Evolutionary conservation across 64 coral and sea anemone genomes (phyloP).

Genomic region (Trachythela sp.): DNA sequence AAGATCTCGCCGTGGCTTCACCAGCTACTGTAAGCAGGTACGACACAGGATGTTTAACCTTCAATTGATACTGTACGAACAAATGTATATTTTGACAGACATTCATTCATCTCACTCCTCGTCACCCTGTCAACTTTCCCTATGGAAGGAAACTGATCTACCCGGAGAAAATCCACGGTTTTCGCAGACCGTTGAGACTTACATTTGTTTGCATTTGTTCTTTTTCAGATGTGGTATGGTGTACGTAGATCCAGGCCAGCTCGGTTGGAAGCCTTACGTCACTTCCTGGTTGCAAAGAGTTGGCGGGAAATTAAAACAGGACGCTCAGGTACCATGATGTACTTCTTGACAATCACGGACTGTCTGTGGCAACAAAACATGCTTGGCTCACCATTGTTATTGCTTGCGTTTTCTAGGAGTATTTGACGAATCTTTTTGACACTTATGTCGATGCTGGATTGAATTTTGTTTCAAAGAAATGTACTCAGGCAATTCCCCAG

Average conservation of each 20-base stretch:
- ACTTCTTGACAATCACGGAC: background rate
- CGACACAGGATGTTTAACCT: background rate
- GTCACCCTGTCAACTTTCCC: background rate
- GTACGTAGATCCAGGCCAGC: conserved; percentile 81
- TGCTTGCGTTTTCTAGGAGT: conserved; percentile 51
- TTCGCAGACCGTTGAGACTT: background rate
- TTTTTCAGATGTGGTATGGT: conserved; percentile 86
- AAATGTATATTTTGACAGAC: no score
- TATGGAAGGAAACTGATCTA: background rate
- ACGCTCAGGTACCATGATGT: conserved; percentile 57
- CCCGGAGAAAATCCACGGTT: background rate
- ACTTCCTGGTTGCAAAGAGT: conserved; percentile 79
- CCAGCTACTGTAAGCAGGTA: conserved; percentile 94
- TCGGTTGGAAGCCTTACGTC: conserved; percentile 88
- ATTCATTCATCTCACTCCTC: background rate
- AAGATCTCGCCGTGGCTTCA: conserved; percentile 93
- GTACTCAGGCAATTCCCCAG: conserved; percentile 89
- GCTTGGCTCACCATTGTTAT: background rate
- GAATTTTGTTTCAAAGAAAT: conserved; percentile 77
- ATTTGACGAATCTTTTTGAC: conserved; percentile 83
- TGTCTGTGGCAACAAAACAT: background rate
- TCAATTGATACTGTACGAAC: no score
- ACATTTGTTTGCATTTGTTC: background rate
- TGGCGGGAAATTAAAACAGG: conserved; percentile 78
- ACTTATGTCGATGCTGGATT: conserved; percentile 87